Evolutionary conservation across 1,140 invertebrate species (phyloP).

Genomic region (Nomia melanderi): DNA sequence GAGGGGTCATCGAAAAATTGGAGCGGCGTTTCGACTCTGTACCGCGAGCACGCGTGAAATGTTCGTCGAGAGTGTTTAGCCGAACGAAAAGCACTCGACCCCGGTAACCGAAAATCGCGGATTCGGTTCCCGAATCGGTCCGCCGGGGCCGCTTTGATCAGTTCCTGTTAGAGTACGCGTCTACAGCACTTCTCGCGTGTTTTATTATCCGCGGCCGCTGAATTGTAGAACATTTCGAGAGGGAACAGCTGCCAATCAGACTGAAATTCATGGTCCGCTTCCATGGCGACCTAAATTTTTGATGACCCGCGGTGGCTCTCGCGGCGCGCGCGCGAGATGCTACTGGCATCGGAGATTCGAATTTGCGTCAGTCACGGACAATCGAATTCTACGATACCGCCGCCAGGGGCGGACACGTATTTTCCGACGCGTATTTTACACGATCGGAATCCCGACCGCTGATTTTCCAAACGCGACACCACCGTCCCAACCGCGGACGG

Average conservation of each 20-base stretch:
- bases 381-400: not conserved
- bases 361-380: conserved; percentile 1
- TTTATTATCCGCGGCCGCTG: not conserved
- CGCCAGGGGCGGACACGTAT: no score
- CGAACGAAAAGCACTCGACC: conserved; percentile 21
- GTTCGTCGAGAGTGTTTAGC: conserved; percentile 5
- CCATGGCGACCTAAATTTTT: not conserved
- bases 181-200: not conserved
- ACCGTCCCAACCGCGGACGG: no score
- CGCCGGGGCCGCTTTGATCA: not conserved
- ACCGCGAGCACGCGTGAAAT: not conserved
- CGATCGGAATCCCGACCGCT: no score
- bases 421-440: no score
- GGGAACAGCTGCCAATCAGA: not conserved
- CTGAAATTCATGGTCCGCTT: not conserved
- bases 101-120: not conserved
- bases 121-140: conserved; percentile 3
- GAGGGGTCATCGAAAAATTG: conserved; percentile 13
- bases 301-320: not conserved
- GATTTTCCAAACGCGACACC: no score
- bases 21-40: conserved; percentile 14
- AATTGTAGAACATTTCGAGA: not conserved
- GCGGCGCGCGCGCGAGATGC: not conserved
- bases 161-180: not conserved
- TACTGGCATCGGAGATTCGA: not conserved